These are phyloP conservation scores for Daphoenositta chrysoptera DNA, from an alignment of 2,113 vertebrate species.

Conservation along the genomic window DNA sequence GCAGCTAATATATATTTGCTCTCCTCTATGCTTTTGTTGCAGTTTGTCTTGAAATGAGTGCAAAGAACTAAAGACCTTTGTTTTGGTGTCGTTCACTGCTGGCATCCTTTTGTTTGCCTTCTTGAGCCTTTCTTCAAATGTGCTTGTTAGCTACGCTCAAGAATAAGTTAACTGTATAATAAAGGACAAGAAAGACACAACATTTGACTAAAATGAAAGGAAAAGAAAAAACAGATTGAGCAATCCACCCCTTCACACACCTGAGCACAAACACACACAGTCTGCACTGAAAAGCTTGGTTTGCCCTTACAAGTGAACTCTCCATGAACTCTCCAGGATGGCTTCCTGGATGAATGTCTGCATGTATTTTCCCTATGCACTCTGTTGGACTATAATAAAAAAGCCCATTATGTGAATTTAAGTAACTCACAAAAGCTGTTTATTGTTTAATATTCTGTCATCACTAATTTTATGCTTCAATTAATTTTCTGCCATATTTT, in stretches of 20 bases:
- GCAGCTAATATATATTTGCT: not conserved
- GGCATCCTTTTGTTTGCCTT: not conserved
- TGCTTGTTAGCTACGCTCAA: not conserved
- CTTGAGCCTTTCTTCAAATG: not conserved
- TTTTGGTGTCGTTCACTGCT: not conserved
- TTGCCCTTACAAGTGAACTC: not conserved
- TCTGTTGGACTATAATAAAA: not conserved
- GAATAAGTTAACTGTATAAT: not conserved
- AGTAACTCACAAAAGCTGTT: not conserved
- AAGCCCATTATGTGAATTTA: not conserved
- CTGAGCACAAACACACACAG: not conserved
- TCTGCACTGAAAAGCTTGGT: not conserved
- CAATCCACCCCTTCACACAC: not conserved
- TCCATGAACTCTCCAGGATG: not conserved
- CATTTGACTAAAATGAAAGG: not conserved
- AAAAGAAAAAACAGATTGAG: not conserved
- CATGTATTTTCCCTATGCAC: not conserved
- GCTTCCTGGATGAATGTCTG: not conserved
- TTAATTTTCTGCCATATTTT: not conserved
- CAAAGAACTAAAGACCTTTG: not conserved
- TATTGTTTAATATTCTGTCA: not conserved
- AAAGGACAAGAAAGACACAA: not conserved
- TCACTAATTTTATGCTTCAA: not conserved
- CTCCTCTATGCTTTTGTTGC: not conserved
- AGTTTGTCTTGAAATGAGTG: not conserved